phyloP scores from a whole-genome alignment of 2,797 vertebrate species.

The Rhincodon typus region DNA sequence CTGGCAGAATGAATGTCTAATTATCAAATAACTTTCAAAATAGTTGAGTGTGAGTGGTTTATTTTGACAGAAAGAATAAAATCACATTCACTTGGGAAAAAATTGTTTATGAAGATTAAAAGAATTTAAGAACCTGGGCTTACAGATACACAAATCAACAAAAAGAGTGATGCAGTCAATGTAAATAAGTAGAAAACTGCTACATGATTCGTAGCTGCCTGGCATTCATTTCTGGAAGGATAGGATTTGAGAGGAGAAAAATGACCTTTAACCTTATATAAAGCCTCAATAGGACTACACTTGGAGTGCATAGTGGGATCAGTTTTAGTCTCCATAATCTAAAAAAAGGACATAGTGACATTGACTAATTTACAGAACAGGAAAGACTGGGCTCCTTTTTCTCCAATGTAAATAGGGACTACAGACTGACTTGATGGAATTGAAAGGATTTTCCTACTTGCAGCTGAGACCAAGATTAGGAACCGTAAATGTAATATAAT shows the following conservation, averaged over 20 bases:
- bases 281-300: not conserved
- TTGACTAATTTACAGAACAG: not conserved
- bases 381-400: not conserved
- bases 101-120: not conserved
- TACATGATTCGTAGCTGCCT: too few relatives aligned
- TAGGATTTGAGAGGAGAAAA: not conserved
- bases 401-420: not conserved
- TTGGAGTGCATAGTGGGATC: not conserved
- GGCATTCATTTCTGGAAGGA: not conserved
- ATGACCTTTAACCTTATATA: not conserved
- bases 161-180: not conserved
- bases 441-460: not conserved
- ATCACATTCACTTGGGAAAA: not conserved
- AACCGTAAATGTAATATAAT: not conserved
- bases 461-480: not conserved
- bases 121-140: not conserved
- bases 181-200: not conserved
- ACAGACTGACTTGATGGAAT: not conserved
- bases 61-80: not conserved
- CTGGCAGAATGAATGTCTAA: not conserved
- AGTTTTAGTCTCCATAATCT: not conserved
- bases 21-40: not conserved
- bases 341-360: not conserved
- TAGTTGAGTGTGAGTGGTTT: not conserved
- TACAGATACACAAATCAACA: not conserved